phyloP scores from a whole-genome alignment of 2,113 vertebrate species.

The Saccopteryx leptura region DNA sequence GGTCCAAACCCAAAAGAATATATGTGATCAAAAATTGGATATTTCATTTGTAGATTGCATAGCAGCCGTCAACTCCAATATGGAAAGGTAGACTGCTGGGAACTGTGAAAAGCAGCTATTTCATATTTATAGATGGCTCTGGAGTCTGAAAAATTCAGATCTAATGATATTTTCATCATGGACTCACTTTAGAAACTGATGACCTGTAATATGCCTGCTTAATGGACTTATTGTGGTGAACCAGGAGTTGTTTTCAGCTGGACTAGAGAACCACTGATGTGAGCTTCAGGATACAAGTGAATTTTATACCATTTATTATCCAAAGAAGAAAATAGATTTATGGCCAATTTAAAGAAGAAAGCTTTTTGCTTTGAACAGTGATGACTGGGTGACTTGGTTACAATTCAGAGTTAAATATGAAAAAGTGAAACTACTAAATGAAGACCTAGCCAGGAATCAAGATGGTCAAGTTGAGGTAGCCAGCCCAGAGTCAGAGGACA shows the following conservation, averaged over 20 bases:
- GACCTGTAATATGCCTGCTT: conserved; percentile 62
- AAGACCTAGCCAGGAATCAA: not conserved
- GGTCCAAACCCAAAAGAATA: not conserved
- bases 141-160: conserved; percentile 65
- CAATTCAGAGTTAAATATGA: not conserved
- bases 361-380: not conserved
- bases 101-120: conserved; percentile 40
- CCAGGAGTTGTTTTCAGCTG: conserved; percentile 55
- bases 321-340: conserved; percentile 54
- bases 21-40: not conserved
- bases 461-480: not conserved
- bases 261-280: conserved; percentile 48
- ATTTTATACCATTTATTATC: conserved; percentile 56
- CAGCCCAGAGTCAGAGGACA: not conserved
- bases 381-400: not conserved
- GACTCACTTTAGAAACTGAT: conserved; percentile 69
- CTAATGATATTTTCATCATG: conserved; percentile 79
- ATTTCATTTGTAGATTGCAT: conserved; percentile 21
- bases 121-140: conserved; percentile 63
- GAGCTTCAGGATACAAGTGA: conserved; percentile 55
- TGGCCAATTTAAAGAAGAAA: not conserved
- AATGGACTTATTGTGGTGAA: conserved; percentile 68
- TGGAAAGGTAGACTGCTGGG: not conserved
- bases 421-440: not conserved
- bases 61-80: conserved; percentile 55